Evolutionary conservation across 2,113 vertebrate species (phyloP), one percentile per base, ranked within the genome.

Genomic region (Tautogolabrus adspersus): DNA sequence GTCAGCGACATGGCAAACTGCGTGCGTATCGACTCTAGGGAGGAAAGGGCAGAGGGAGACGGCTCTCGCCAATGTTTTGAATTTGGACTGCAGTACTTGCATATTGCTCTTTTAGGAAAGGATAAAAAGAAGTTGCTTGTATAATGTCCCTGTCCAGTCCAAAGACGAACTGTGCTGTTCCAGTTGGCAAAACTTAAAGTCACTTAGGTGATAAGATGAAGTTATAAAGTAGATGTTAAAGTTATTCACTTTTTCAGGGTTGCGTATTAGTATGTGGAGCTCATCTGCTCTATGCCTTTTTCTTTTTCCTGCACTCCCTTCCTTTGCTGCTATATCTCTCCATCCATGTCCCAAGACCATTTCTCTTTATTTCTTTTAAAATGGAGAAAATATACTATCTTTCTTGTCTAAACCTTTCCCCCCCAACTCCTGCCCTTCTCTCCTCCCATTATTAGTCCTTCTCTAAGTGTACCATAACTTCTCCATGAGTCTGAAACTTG

Each of bases 361-460:
- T 47, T 62, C 37, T 37, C 44, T 52, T 40, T 82, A 73, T 79
- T 73, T 30, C 5, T 65, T 77, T 72, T 85, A 82, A 68, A 77
- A 88, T 80, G 40, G 85, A 79, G 47, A 77, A 77, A 82, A 85
- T 79, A 52, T 72, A 73, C 86, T 75, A 30, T 77, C 55, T 55
- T 72, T 42, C 40, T 49, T 19, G 6, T 49, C 47, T 15, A 15
- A 15, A 15, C 44, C 15, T 49, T 8, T 71, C 37, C 75, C 54
- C 65, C 19, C 10, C 21, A 60, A 23, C 18, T 12, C 15, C 47
- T 49, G 15, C 16, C 6, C 47, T 49, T 19, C 7, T 19, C 18
- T 19, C 44, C 47, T 47, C 21, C 19, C 44, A 30, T 47, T 70
- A 8, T 8, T 52, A 15, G 8, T 68, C 30, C 22, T 56, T 67